Conservation (phyloP, 1,140 invertebrate species). For the Heliconius himera region DNA sequence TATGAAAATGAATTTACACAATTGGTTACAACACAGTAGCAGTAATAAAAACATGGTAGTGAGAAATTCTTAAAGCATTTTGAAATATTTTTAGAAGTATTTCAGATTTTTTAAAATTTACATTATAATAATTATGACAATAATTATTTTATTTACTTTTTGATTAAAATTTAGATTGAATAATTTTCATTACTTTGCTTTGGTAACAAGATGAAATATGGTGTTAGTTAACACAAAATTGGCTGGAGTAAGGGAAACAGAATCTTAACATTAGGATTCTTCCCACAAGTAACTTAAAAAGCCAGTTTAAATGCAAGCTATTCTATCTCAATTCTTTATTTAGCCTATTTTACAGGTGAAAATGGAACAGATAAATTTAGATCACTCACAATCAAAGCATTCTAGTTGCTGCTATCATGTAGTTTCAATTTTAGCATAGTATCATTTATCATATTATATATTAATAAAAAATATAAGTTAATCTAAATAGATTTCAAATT, state of each 20-base stretch:
- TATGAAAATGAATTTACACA: neutral
- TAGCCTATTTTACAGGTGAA: conserved; percentile 1
- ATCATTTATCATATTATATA: neutral
- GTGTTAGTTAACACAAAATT: too few relatives aligned
- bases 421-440: neutral
- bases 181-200: too few relatives aligned
- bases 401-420: neutral
- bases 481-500: too few relatives aligned
- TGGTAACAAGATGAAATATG: too few relatives aligned
- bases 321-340: conserved; percentile 9
- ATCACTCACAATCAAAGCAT: neutral
- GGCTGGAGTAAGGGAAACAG: too few relatives aligned
- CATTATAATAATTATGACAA: too few relatives aligned
- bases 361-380: conserved; percentile 24
- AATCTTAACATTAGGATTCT: too few relatives aligned
- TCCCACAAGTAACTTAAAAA: neutral
- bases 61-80: neutral
- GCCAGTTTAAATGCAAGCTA: neutral
- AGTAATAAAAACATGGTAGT: neutral
- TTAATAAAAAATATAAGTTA: too few relatives aligned
- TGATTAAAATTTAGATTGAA: too few relatives aligned
- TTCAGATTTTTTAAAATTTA: too few relatives aligned
- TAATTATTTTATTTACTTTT: too few relatives aligned
- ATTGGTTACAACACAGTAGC: neutral
- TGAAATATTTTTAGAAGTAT: neutral